These are phyloP conservation scores for Seira ritae DNA, from an alignment of 2,888 invertebrate genomes.

Conservation along the genomic window DNA sequence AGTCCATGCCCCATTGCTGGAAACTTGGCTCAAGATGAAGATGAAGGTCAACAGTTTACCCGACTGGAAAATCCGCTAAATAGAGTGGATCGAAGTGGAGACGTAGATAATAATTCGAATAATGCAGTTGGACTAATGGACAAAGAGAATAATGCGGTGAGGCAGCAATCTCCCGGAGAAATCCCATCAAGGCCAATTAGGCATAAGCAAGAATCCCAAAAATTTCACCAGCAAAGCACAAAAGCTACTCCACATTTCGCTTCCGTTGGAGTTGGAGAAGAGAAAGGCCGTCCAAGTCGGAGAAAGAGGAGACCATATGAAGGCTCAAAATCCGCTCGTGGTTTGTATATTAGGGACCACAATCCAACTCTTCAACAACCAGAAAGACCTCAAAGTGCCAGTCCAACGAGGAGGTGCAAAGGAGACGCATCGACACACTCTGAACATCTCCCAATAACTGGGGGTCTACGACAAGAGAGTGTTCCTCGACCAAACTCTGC, in stretches of 20 bases:
- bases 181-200: conserved; percentile 59
- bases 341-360: conserved; percentile 33
- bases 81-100: conserved; percentile 10
- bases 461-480: background rate
- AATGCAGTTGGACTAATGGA: background rate
- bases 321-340: conserved; percentile 59
- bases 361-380: conserved; percentile 29
- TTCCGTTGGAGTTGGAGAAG: conserved; percentile 1
- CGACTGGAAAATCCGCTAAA: conserved; percentile 51
- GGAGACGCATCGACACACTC: conserved; percentile 21
- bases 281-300: conserved; percentile 44
- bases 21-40: conserved; percentile 68
- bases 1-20: conserved; percentile 76
- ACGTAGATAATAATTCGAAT: background rate
- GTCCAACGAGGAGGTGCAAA: conserved; percentile 58
- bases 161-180: background rate
- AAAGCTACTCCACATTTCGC: background rate
- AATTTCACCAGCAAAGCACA: conserved; percentile 26
- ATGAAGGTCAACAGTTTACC: conserved; percentile 37
- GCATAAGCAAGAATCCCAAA: conserved; percentile 55
- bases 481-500: conserved; percentile 56
- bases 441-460: background rate
- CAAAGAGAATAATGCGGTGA: background rate
- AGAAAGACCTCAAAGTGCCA: conserved; percentile 63
- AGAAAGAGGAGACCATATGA: conserved; percentile 58